Base-by-base conservation (phyloP, 2,797 vertebrate species). In the Platyrinchus mystaceus region DNA sequence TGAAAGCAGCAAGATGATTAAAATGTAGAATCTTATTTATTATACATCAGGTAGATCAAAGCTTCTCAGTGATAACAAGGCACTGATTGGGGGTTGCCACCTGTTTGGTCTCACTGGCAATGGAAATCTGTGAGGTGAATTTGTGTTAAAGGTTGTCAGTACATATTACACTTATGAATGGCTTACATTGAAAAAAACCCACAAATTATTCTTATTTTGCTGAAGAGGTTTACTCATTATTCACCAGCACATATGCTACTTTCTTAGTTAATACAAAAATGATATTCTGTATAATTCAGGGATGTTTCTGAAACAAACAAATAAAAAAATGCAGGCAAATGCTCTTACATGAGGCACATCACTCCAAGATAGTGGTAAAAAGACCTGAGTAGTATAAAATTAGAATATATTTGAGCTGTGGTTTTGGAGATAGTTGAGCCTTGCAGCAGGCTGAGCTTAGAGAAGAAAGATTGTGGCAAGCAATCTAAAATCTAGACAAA, bases 11-110 rank as follows among this genome's bases (percentile, higher is more conserved):
- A 56, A 95, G 81, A 68, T 74, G 44, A 97, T 97, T 97, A 97
- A 97, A 97, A 97, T 97, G 90, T 90, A 97, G 90, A 78, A 90
- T 87, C 83, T 93, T 94, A 97, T 97, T 97, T 96, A 97, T 97
- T 97, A 97, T 97, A 96, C 93, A 97, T 97, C 78, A 96, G 85
- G 68, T 92, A 97, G 96, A 98, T 97, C 97, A 97, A 97, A 97
- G 97, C 78, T 88, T 59, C 55, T 70, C 46, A 70, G 87, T 47
- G 94, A 89, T 95, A 96, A 96, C 82, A 95, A 95, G 94, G 59
- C 71, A 71, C 71, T 62, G 89, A 96, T 41, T 69, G 81, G 68
- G 70, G 59, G 43, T 88, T 90, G 70, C 92, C 97, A 97, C 97
- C 96, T 97, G 96, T 95, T 94, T 93, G 82, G 78, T 94, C 88